Base-by-base conservation (phyloP, 2,888 invertebrate genomes). In the Agrochola lychnidis region DNA sequence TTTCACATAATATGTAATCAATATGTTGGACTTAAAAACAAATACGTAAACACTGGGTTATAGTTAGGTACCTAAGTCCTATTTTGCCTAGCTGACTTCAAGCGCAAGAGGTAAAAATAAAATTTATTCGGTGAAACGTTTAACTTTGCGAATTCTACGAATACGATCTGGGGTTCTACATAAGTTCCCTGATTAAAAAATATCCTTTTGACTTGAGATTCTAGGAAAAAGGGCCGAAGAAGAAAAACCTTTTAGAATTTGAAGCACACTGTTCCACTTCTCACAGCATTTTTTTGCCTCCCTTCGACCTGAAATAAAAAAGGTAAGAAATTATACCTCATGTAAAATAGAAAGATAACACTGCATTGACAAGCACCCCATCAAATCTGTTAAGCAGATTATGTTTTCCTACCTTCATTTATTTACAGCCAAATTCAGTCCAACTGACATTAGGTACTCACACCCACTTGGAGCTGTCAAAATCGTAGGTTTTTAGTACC, bases 401-500 rank as follows among this genome's bases (percentile, higher is more conserved):
- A 53, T 16, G 7, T 53, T 22, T 53, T 71, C 25, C 12, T 71
- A 25, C 22, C 16, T 40, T 40, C 40, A 14, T 66, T 57, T 57
- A 19, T 63, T 79, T 79, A 19, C n/a, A 63, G 4, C 45, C n/a
- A n/a, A 78, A 70, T 48, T 64, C 64, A 61, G 12, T 25, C 16
- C 25, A 48, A 30, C 40, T 19, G 56, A 30, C 22, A n/a, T 36
- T 22, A 53, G 12, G n/a, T 6, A 66, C 59, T 66, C 56, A 42
- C 10, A 78, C 25, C 36, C 7, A 4, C 36, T 36, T 36, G 36
- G 4, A 3, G 4, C 36, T 36, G 36, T 36, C 36, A 36, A 36
- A 36, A 36, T 36, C 4, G 3, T 36, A 36, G 36, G 36, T 36
- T 36, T 36, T 36, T 36, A 2, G 36, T 36, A 36, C 3, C n/a